Base-by-base conservation (phyloP, 2,797 vertebrate species). In the Phalanger gymnotis region DNA sequence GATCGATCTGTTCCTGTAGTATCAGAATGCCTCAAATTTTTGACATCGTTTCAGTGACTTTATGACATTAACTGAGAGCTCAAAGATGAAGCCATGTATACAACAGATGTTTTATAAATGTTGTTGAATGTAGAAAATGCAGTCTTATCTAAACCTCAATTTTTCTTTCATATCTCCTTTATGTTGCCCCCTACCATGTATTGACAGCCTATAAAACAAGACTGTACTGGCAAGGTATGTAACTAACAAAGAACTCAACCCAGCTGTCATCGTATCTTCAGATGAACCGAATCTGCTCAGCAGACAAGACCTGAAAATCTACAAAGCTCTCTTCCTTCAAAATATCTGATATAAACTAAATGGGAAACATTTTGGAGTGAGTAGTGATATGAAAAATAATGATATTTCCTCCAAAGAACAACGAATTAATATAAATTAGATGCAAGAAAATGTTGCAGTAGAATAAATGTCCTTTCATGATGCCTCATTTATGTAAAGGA, bases 161-260 rank as follows among this genome's bases (percentile, higher is more conserved):
- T 96, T 92, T 91, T 94, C n/a, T 2, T 55, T n/a, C 90, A 94
- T 87, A 53, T 53, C 47, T 94, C 53, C 16, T 57, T 87, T 53
- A 27, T 53, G n/a, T n/a, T 96, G n/a, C 56, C 94, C 57, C 54
- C 91, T 55, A 87, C 34, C 40, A 51, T 56, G 4, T 55, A 58
- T 30, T 54, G 61, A 81, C 0, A 73, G 91, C 25, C 54, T 92
- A 10, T 53, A 66, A 91, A 94, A 92, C 92, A 95, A 90, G 19
- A 66, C 93, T 90, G 90, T 95, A 93, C 56, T 90, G 54, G 34
- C 51, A 95, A 13, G 5, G 16, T 90, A 30, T 52, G 28, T 81
- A 90, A 92, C 40, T 51, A 91, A 92, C 61, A 92, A 73, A 97
- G 54, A 93, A n/a, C 54, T 91, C 66, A 96, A 93, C 31, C 91